phyloP scores from a whole-genome alignment of 2,113 vertebrate genomes.

The Hucho hucho region DNA sequence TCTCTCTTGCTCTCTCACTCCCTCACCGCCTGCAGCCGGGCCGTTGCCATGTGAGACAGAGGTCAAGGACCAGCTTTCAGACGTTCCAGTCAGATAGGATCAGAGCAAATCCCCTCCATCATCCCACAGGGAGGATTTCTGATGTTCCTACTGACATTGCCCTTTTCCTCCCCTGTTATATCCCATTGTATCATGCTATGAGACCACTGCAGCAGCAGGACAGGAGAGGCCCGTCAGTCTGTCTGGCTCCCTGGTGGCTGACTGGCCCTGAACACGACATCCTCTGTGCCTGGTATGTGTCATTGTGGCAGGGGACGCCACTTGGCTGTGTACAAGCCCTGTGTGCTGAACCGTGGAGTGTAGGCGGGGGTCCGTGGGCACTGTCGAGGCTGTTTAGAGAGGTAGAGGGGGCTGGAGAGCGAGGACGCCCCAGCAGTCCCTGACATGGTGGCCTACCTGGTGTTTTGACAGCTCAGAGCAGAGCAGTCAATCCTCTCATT shows the following conservation, averaged over 20 bases:
- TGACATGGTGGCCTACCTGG: slow-evolving; percentile 30
- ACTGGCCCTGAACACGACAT: slow-evolving; percentile 42
- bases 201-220: background rate
- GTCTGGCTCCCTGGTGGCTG: slow-evolving; percentile 7
- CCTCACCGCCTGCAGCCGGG: too few relatives aligned
- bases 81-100: background rate
- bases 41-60: background rate
- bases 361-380: background rate
- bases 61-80: background rate
- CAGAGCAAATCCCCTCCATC: slow-evolving; percentile 2
- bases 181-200: too few relatives aligned
- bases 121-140: background rate
- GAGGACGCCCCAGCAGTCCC: slow-evolving; percentile 6
- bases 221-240: background rate
- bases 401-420: too few relatives aligned
- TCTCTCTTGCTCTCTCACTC: too few relatives aligned
- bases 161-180: background rate
- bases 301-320: slow-evolving; percentile 19
- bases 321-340: slow-evolving; percentile 50
- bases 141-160: background rate
- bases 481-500: slow-evolving; percentile 9
- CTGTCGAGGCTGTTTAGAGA: too few relatives aligned
- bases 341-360: slow-evolving; percentile 50
- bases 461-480: slow-evolving; percentile 37
- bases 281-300: slow-evolving; percentile 44